Conservation (phyloP, 2,797 vertebrate genomes). For the Benthosema pterotum region DNA sequence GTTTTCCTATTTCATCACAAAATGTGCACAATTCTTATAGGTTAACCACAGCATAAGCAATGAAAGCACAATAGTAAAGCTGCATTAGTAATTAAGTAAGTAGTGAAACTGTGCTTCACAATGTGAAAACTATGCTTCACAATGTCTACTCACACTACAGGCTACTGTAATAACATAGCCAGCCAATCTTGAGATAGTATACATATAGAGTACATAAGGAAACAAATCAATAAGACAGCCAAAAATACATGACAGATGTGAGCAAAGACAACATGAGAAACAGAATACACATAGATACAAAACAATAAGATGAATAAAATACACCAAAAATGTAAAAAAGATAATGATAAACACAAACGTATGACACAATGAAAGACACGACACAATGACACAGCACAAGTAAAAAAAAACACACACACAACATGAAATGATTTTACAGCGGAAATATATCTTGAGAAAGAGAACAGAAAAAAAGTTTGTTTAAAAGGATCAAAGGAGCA, state of each 20-base stretch:
- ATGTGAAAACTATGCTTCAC: slow-evolving; percentile 1
- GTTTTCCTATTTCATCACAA: slow-evolving; percentile 33
- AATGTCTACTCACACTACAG: background rate
- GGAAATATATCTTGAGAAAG: slow-evolving; percentile 63
- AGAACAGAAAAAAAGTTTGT: slow-evolving; percentile 54
- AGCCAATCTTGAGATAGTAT: slow-evolving; percentile 95
- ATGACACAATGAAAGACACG: slow-evolving; percentile 38
- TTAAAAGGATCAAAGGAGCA: slow-evolving; percentile 74
- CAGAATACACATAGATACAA: background rate
- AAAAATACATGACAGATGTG: slow-evolving; percentile 28
- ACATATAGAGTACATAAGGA: slow-evolving; percentile 39
- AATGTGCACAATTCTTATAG: slow-evolving; percentile 11
- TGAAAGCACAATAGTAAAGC: slow-evolving; percentile 49
- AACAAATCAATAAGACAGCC: slow-evolving; percentile 8
- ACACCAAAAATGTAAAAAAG: slow-evolving; percentile 37
- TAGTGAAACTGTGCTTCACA: slow-evolving; percentile 5
- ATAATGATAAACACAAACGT: slow-evolving; percentile 35
- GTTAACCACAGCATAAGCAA: slow-evolving; percentile 34
- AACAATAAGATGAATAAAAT: slow-evolving; percentile 21
- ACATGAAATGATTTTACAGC: slow-evolving; percentile 61
- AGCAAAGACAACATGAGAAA: slow-evolving; percentile 54
- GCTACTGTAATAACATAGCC: slow-evolving; percentile 32
- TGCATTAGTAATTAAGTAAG: slow-evolving; percentile 38
- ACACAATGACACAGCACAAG: slow-evolving; percentile 41
- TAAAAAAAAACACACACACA: slow-evolving; percentile 41